Conservation (phyloP, 2,888 invertebrate species). For the Chydorus sphaericus region DNA sequence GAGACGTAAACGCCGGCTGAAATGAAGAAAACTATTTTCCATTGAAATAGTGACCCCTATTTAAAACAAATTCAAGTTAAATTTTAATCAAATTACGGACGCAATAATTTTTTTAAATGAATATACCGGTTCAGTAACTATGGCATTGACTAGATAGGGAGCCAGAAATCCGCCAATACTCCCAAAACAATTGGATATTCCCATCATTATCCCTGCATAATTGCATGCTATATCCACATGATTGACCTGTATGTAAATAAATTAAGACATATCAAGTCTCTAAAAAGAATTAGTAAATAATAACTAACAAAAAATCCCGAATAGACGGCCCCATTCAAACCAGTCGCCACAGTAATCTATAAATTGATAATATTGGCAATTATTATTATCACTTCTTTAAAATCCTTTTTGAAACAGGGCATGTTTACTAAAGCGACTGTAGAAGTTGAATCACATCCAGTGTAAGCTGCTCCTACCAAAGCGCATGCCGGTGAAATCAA, state of each 20-base stretch:
- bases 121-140: background rate
- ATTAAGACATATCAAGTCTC: too few relatives aligned
- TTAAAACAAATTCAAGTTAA: too few relatives aligned
- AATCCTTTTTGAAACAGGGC: conserved; percentile 51
- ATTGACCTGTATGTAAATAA: background rate
- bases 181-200: background rate
- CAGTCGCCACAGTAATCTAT: conserved; percentile 3
- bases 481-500: conserved; percentile 41
- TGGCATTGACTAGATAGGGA: background rate
- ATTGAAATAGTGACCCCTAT: conserved; percentile 41
- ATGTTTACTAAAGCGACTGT: conserved; percentile 31
- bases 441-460: conserved; percentile 24
- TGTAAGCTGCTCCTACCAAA: conserved; percentile 43
- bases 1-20: too few relatives aligned
- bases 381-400: too few relatives aligned
- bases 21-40: conserved; percentile 66
- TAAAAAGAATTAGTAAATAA: background rate
- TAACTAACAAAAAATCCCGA: conserved; percentile 17
- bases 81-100: too few relatives aligned
- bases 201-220: conserved; percentile 3
- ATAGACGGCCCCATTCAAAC: conserved; percentile 44
- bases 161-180: conserved; percentile 2
- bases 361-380: background rate
- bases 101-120: too few relatives aligned
- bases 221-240: conserved; percentile 2